Base-by-base conservation (phyloP, 2,888 invertebrate species). In the Stictocephala bisonia region DNA sequence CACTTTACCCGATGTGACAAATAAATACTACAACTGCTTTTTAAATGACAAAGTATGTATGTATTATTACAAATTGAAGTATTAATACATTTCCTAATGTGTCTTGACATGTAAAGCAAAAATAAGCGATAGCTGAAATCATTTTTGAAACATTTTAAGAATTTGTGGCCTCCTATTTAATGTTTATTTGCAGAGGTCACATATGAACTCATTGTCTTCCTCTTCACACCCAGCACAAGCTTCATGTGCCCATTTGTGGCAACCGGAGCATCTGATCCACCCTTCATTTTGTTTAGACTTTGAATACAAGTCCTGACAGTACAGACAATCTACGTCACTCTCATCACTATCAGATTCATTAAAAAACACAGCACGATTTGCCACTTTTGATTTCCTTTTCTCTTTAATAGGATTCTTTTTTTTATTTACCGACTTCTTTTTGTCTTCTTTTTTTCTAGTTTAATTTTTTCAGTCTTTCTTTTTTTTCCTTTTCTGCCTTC, bases 351-450 rank as follows among this genome's bases (percentile, higher is more conserved):
- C 66, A 11, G 66, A 66, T 22, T 66, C 66, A 11, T 41, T 44
- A 26, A 53, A n/a, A 66, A 66, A 44, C 44, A 41, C 41, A 66
- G 66, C 66, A 66, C 66, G 41, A 1, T 66, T 66, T 24, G 22
- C 66, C 24, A 24, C 66, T 66, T 66, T 66, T 44, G 66, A 22
- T 66, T 44, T 66, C 48, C 27, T 66, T 66, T 66, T 66, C 66
- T 60, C 41, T 41, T 64, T 20, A 3, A 18, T 31, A 22, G 64
- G 60, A n/a, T 60, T 58, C 27, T 60, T 66, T 60, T 56, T 53
- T 41, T 41, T 66, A 15, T 41, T 41, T n/a, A 20, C 24, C 24
- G 7, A 35, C 20, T 66, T 66, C 41, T 35, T 66, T 22, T 66
- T 41, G n/a, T n/a, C n/a, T 56, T 24, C 29, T 56, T 27, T 60